These are phyloP conservation scores for Cyclura pinguis DNA, from an alignment of 2,797 vertebrate species.

Conservation along the genomic window DNA sequence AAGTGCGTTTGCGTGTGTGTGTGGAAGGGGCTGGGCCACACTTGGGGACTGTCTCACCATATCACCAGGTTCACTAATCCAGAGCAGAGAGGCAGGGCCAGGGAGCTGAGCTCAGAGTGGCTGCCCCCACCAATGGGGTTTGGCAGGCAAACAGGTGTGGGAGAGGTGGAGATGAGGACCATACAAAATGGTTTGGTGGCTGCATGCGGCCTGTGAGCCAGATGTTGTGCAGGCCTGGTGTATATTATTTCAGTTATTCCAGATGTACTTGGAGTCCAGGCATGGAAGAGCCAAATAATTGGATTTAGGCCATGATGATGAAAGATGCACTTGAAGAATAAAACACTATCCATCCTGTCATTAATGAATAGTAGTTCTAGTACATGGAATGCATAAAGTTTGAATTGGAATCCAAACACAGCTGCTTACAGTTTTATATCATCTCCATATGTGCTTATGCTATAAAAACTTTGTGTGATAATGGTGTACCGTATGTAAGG, in stretches of 20 bases:
- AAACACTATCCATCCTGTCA: background rate
- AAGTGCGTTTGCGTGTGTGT: no score
- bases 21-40: no score
- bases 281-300: background rate
- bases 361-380: background rate
- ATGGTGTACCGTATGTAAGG: background rate
- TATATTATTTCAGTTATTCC: background rate
- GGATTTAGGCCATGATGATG: background rate
- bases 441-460: background rate
- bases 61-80: no score
- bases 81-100: no score
- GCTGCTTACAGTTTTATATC: background rate
- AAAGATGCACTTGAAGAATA: background rate
- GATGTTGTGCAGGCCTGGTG: background rate
- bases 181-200: no score
- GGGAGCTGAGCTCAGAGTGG: no score
- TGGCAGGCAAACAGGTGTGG: no score
- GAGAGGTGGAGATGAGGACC: no score
- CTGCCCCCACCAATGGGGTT: no score
- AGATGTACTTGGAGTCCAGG: background rate
- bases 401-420: no score
- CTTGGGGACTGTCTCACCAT: no score
- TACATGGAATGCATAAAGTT: background rate
- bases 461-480: background rate
- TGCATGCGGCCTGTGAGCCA: no score